Evolutionary conservation across 2,888 invertebrate species (phyloP), one percentile per base, ranked within the genome.

Genomic region (Mythimna albipuncta): DNA sequence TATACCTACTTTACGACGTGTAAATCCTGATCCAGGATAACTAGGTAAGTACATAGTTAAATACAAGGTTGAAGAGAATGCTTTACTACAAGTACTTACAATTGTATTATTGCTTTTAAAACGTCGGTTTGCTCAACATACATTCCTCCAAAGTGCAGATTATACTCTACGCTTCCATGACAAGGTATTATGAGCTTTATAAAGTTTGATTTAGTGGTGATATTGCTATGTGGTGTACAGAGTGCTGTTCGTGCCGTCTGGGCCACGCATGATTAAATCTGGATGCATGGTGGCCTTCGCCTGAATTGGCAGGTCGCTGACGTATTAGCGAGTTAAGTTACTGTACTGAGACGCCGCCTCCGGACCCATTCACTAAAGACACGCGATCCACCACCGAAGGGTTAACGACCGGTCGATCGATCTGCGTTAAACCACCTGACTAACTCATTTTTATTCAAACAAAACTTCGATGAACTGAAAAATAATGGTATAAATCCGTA

Each of bases 251-350:
- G 62, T 75, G 63, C 62, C 35, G 71, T 65, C 64, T 70, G 73
- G 58, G 76, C 70, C 66, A 81, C 71, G 81, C 76, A 74, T 81
- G 85, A 85, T 81, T 85, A 79, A 82, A 85, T 85, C 79, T 85
- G 84, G 81, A 83, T 82, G 73, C 66, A 64, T 64, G 69, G 70
- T 71, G 85, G 68, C 85, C 85, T 85, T 85, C 85, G 83, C 83
- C 85, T 83, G 81, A 71, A 83, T 85, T 72, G 79, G 79, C 84
- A 79, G 75, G 64, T 75, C 69, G 69, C 59, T 79, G 74, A 66
- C 57, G 78, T 72, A 71, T 66, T 62, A 64, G 32, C 10, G 63
- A 73, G 47, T 55, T 59, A 52, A 44, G 63, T 26, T 73, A 21
- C 38, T 21, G 19, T 5, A 32, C 26, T 16, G 68, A 32, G 19